These are phyloP conservation scores for Sapajus apella DNA, from an alignment of 2,113 vertebrate genomes.

Conservation along the genomic window DNA sequence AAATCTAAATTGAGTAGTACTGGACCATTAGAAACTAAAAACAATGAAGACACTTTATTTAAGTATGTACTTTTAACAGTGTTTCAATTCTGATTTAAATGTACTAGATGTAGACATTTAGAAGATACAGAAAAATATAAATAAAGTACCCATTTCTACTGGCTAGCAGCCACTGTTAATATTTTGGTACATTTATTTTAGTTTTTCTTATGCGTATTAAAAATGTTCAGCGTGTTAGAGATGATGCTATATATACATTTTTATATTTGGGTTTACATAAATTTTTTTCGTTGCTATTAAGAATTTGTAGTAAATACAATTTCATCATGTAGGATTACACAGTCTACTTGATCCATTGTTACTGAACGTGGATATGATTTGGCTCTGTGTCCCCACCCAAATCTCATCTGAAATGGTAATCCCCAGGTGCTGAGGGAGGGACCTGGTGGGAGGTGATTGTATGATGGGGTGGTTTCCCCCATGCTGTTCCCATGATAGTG, in stretches of 20 bases:
- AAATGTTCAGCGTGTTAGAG: background rate
- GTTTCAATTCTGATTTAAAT: slow-evolving; percentile 22
- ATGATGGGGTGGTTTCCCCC: no score
- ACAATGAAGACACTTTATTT: background rate
- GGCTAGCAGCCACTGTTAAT: background rate
- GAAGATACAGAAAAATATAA: background rate
- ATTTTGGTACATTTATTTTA: slow-evolving; percentile 35
- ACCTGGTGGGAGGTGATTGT: no score
- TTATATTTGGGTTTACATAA: background rate
- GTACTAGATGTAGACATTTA: background rate
- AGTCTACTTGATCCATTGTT: background rate
- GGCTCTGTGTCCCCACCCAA: no score
- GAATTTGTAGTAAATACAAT: background rate
- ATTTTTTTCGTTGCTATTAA: background rate
- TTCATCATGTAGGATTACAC: background rate
- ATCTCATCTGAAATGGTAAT: no score
- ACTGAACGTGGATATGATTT: background rate
- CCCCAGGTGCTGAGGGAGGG: no score
- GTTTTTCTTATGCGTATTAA: background rate
- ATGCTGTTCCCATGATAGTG: no score
- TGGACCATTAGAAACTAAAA: background rate
- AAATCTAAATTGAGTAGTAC: background rate
- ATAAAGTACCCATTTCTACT: background rate
- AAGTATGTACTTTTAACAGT: background rate
- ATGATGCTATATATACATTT: background rate